Evolutionary conservation across 2,888 invertebrate species (phyloP).

Genomic region (Ferrisia virgata): DNA sequence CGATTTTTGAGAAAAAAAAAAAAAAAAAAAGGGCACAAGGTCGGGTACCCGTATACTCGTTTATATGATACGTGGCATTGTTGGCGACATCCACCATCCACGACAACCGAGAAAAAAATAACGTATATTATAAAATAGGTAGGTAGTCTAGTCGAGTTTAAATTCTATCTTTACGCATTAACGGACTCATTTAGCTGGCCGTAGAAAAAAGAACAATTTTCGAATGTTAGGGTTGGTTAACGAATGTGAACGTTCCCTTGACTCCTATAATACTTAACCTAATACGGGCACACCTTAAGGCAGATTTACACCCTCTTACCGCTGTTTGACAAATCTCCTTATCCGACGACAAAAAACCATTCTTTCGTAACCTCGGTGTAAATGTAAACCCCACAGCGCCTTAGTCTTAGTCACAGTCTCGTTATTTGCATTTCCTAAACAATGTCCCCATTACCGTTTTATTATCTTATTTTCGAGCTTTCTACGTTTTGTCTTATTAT

Average conservation of each 20-base stretch:
- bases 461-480: slow-evolving; percentile 45
- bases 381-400: slow-evolving; percentile 25
- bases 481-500: slow-evolving; percentile 44
- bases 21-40: neutral
- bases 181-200: neutral
- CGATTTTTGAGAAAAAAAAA: neutral
- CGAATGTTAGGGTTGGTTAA: neutral
- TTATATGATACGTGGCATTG: too few relatives aligned
- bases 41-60: neutral
- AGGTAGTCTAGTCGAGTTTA: neutral
- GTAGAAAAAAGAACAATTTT: neutral
- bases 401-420: slow-evolving; percentile 33
- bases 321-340: slow-evolving; percentile 39
- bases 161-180: neutral
- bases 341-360: slow-evolving; percentile 39
- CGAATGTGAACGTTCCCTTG: slow-evolving; percentile 9
- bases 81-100: too few relatives aligned
- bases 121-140: too few relatives aligned
- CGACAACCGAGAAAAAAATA: neutral
- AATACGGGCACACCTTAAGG: slow-evolving; percentile 39
- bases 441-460: slow-evolving; percentile 44
- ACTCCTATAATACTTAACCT: slow-evolving; percentile 32
- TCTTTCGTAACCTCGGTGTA: slow-evolving; percentile 40
- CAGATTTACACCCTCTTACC: slow-evolving; percentile 42
- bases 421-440: slow-evolving; percentile 46